Evolutionary conservation across 1,140 invertebrate species (phyloP).

Genomic region (Manduca sexta): DNA sequence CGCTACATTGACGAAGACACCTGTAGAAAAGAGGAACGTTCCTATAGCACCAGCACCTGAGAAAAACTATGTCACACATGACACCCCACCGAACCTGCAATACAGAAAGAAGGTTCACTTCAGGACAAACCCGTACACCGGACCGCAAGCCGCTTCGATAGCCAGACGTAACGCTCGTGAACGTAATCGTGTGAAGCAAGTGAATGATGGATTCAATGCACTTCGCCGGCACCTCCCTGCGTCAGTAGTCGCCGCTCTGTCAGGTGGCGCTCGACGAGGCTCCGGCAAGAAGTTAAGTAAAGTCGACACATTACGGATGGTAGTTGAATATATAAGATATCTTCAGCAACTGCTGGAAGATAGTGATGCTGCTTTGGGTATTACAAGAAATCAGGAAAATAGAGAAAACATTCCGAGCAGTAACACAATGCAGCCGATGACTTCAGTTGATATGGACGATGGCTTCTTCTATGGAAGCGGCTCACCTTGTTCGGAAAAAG

Average conservation of each 20-base stretch:
- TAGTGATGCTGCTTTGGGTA: constrained; percentile 66
- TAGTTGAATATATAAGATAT: constrained; percentile 95
- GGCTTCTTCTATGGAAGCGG: constrained; percentile 66
- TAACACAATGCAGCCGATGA: constrained; percentile 37
- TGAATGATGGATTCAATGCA: constrained; percentile 94
- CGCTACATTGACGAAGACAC: constrained; percentile 44
- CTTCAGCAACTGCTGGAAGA: constrained; percentile 89
- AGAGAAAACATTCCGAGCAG: constrained; percentile 61
- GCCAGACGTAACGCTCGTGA: constrained; percentile 94
- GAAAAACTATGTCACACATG: constrained; percentile 68
- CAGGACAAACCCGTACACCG: constrained; percentile 75
- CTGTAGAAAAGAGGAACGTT: constrained; percentile 62
- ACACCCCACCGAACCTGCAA: constrained; percentile 65
- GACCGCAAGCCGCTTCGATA: constrained; percentile 86
- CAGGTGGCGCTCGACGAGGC: constrained; percentile 78
- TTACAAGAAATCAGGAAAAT: constrained; percentile 59
- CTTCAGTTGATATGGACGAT: constrained; percentile 63
- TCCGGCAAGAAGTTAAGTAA: constrained; percentile 94
- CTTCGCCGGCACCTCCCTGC: constrained; percentile 90
- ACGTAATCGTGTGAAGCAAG: constrained; percentile 95
- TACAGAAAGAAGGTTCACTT: constrained; percentile 85
- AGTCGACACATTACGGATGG: constrained; percentile 94
- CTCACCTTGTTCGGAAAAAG: constrained; percentile 78
- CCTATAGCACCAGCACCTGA: constrained; percentile 74
- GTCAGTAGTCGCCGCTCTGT: constrained; percentile 82